phyloP scores from a whole-genome alignment of 2,888 invertebrate species.

The Callimorpha dominula region DNA sequence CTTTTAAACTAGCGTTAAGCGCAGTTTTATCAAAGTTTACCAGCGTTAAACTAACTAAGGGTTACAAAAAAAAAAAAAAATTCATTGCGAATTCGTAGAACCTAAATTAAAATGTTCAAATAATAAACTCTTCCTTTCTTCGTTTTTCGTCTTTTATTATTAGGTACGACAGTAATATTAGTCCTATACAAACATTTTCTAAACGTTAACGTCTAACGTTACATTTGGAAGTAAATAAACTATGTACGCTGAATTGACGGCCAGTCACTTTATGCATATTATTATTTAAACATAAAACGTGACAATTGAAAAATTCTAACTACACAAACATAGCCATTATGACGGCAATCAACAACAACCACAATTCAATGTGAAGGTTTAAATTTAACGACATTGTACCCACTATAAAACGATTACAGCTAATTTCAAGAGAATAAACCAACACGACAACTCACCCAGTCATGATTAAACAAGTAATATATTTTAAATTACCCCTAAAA shows the following conservation, averaged over 20 bases:
- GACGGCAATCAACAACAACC: conserved; percentile 9
- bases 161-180: neutral
- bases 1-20: too few relatives aligned
- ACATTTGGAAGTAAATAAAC: neutral
- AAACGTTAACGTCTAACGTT: neutral
- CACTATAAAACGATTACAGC: conserved; percentile 10
- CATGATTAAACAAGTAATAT: neutral
- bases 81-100: too few relatives aligned
- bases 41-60: too few relatives aligned
- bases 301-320: neutral
- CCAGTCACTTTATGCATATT: too few relatives aligned
- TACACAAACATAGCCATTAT: conserved; percentile 6
- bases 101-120: too few relatives aligned
- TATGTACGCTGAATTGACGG: neutral
- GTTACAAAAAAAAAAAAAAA: too few relatives aligned
- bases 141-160: neutral
- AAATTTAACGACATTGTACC: conserved; percentile 10
- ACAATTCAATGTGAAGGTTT: conserved; percentile 1
- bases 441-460: neutral
- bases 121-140: too few relatives aligned
- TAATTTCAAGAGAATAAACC: conserved; percentile 5
- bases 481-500: neutral
- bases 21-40: too few relatives aligned
- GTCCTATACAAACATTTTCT: neutral
- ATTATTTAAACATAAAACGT: neutral